Conservation (phyloP, 1,140 invertebrate species). For the Hetaerina americana region DNA sequence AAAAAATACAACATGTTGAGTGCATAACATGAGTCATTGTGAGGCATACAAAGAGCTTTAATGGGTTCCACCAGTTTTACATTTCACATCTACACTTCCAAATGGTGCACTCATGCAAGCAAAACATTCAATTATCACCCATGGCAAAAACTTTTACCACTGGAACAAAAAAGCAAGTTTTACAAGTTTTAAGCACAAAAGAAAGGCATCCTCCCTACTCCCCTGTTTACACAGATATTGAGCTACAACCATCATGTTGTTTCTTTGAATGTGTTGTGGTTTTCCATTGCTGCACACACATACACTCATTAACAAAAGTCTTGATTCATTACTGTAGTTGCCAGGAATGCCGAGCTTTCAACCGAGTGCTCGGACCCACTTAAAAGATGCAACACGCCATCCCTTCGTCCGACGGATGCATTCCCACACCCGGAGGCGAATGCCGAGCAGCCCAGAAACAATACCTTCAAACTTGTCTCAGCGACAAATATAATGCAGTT, state of each 20-base stretch:
- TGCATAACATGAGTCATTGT: conserved; percentile 12
- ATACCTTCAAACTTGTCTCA: not conserved
- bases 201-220: conserved; percentile 15
- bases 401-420: not conserved
- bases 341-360: conserved; percentile 3
- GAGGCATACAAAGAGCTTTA: conserved; percentile 14
- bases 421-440: not conserved
- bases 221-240: conserved; percentile 13
- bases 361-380: not conserved
- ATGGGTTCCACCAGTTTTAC: conserved; percentile 14
- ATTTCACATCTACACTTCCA: conserved; percentile 8
- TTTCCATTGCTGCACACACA: not conserved
- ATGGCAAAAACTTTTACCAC: not conserved
- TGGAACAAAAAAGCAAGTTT: conserved; percentile 4
- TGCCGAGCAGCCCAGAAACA: not conserved
- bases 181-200: conserved; percentile 1
- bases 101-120: conserved; percentile 10
- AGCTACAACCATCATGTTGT: conserved; percentile 3
- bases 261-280: conserved; percentile 1
- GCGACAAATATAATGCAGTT: conserved; percentile 7
- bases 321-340: not conserved
- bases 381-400: conserved; percentile 1
- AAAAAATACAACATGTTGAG: conserved; percentile 1
- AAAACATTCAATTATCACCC: conserved; percentile 1
- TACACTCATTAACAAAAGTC: conserved; percentile 2